These are phyloP conservation scores for Rhopilema esculentum DNA, from an alignment of 30 jellyfish, hydroid and myxozoan species.

Conservation along the genomic window DNA sequence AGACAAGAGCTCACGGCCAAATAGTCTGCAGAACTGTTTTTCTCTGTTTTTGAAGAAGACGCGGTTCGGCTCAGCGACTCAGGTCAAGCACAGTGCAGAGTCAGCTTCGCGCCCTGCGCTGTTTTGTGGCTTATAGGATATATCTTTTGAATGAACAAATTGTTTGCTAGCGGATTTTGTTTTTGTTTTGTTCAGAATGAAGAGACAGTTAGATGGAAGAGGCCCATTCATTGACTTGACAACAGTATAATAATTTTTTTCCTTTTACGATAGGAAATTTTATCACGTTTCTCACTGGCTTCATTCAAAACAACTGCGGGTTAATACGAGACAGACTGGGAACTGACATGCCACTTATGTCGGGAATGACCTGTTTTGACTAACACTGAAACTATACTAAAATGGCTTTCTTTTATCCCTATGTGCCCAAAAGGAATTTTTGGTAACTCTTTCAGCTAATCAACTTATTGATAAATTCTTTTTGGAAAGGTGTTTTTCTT, in stretches of 20 bases:
- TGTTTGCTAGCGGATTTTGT: not conserved
- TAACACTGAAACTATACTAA: too few relatives aligned
- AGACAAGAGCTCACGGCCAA: too few relatives aligned
- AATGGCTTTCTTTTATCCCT: too few relatives aligned
- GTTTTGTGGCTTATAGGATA: not conserved
- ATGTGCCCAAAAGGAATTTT: too few relatives aligned
- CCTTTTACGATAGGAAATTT: not conserved
- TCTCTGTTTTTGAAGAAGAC: not conserved
- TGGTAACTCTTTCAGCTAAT: too few relatives aligned
- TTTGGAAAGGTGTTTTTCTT: too few relatives aligned
- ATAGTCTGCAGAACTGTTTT: too few relatives aligned
- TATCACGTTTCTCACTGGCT: not conserved
- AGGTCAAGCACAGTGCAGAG: not conserved
- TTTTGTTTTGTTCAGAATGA: not conserved
- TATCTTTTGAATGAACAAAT: not conserved
- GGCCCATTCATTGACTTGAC: not conserved
- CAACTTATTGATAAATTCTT: too few relatives aligned
- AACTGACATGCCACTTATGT: not conserved
- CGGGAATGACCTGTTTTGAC: not conserved
- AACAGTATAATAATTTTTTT: not conserved
- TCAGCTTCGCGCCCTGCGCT: not conserved
- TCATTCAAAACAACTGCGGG: not conserved
- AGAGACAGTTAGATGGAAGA: not conserved
- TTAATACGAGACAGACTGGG: too few relatives aligned
- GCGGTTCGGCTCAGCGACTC: not conserved